phyloP scores from a whole-genome alignment of 1,140 invertebrate genomes.

The Bicyclus anynana region DNA sequence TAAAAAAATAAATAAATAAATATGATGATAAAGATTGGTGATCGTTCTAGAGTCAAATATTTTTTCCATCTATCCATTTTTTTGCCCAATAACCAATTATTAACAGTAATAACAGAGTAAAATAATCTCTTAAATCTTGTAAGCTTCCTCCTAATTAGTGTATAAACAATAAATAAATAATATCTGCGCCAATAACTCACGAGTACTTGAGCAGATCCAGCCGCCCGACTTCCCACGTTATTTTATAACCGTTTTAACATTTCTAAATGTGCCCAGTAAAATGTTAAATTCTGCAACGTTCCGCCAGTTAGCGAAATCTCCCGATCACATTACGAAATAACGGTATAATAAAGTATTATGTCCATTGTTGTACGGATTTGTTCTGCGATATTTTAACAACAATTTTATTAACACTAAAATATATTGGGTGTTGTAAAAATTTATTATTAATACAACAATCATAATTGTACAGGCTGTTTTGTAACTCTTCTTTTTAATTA shows the following conservation, averaged over 20 bases:
- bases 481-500: too few relatives aligned
- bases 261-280: slow-evolving; percentile 28
- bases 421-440: slow-evolving; percentile 9
- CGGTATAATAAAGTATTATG: slow-evolving; percentile 24
- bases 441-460: slow-evolving; percentile 14
- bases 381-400: slow-evolving; percentile 12
- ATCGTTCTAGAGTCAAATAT: too few relatives aligned
- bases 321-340: slow-evolving; percentile 25
- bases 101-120: too few relatives aligned
- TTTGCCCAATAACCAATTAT: too few relatives aligned
- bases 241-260: slow-evolving; percentile 31
- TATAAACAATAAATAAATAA: not conserved
- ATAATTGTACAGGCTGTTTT: too few relatives aligned
- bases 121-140: too few relatives aligned
- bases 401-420: not conserved
- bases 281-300: slow-evolving; percentile 32
- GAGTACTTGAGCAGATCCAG: slow-evolving; percentile 2
- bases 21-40: too few relatives aligned
- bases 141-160: too few relatives aligned
- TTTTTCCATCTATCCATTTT: too few relatives aligned
- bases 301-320: slow-evolving; percentile 31
- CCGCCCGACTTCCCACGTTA: slow-evolving; percentile 27
- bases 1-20: too few relatives aligned
- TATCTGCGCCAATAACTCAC: not conserved
- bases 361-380: slow-evolving; percentile 17